Percentiles rank a stretch among this genome's conserved stretches.
phyloP scores from a whole-genome alignment of 2,888 invertebrate species.

The Platycnemis pennipes region DNA sequence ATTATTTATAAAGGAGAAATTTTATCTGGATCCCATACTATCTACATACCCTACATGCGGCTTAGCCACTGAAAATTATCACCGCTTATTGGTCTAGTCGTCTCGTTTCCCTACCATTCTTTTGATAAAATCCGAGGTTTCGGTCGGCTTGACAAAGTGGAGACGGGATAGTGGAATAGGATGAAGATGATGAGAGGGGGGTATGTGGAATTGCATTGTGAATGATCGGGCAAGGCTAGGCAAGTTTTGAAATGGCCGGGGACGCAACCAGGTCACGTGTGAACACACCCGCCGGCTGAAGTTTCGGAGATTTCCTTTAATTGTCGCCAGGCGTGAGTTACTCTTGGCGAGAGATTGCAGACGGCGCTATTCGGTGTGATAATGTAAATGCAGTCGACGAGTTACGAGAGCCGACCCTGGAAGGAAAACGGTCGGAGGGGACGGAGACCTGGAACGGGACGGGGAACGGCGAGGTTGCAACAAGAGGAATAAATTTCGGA shows the following conservation, averaged over 20 bases:
- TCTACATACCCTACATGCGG: too few species aligned
- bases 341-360: background rate
- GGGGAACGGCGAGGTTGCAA: background rate
- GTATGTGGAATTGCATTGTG: too few species aligned
- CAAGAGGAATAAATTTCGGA: too few species aligned
- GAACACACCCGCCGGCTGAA: background rate
- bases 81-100: too few species aligned
- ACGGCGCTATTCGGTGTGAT: background rate
- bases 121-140: too few species aligned
- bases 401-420: background rate
- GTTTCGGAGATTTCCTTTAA: conserved; percentile 19
- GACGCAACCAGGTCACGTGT: conserved; percentile 5
- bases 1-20: too few species aligned
- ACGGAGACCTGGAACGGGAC: background rate
- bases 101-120: too few species aligned
- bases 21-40: too few species aligned
- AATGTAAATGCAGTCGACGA: background rate
- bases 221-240: background rate
- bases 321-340: conserved; percentile 21
- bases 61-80: too few species aligned
- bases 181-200: background rate
- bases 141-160: background rate
- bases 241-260: background rate
- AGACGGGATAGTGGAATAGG: too few species aligned
- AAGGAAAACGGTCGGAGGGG: background rate